phyloP scores from a whole-genome alignment of 1,140 invertebrate species.

The Trichogramma pretiosum region DNA sequence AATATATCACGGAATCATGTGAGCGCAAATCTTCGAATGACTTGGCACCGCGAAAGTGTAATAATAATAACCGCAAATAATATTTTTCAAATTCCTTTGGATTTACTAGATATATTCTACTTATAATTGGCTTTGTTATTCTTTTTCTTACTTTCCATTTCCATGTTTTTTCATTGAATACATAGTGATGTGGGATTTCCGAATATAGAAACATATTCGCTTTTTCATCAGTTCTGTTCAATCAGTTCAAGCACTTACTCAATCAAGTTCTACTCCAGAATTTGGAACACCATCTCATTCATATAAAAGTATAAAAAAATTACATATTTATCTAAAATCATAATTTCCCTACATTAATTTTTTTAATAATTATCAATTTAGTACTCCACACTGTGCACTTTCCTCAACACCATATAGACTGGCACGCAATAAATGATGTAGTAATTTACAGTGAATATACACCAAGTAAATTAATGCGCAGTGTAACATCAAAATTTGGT shows the following conservation, averaged over 20 bases:
- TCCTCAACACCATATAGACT: conserved; percentile 60
- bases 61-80: neutral
- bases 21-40: neutral
- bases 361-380: conserved; percentile 35
- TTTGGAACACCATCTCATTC: conserved; percentile 32
- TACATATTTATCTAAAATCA: conserved; percentile 11
- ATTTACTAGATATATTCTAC: neutral
- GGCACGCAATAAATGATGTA: conserved; percentile 57
- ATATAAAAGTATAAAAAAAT: conserved; percentile 35
- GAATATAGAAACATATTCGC: too few species aligned
- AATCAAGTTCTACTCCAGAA: conserved; percentile 29
- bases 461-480: conserved; percentile 57
- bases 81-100: neutral
- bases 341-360: conserved; percentile 8
- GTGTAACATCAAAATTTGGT: conserved; percentile 54
- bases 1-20: neutral
- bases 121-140: too few species aligned
- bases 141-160: too few species aligned
- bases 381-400: conserved; percentile 56
- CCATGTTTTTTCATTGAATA: too few species aligned
- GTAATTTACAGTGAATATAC: conserved; percentile 59
- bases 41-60: neutral
- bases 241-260: conserved; percentile 29
- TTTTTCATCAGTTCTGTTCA: too few species aligned
- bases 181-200: too few species aligned